These are phyloP conservation scores for Psylliodes chrysocephalus DNA, from an alignment of 2,888 invertebrate species.

Conservation along the genomic window DNA sequence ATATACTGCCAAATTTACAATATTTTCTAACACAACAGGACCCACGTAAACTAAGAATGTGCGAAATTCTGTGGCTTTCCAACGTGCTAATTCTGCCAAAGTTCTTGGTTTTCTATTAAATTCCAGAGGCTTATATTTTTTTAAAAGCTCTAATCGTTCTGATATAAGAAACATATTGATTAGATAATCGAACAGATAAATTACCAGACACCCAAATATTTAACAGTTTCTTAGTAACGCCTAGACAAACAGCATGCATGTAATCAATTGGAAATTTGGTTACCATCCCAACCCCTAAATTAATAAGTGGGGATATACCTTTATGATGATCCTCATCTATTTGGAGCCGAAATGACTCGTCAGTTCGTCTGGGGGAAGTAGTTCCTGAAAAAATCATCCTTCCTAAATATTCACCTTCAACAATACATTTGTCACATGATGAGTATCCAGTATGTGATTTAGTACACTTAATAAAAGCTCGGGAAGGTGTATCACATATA, in stretches of 20 bases:
- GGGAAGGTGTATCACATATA: slow-evolving; percentile 45
- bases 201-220: slow-evolving; percentile 20
- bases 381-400: slow-evolving; percentile 22
- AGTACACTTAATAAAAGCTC: slow-evolving; percentile 42
- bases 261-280: slow-evolving; percentile 36
- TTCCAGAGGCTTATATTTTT: slow-evolving; percentile 16
- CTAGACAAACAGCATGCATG: slow-evolving; percentile 33
- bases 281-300: slow-evolving; percentile 29
- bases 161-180: slow-evolving; percentile 12
- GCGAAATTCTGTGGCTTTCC: slow-evolving; percentile 27
- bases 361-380: slow-evolving; percentile 24
- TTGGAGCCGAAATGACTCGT: slow-evolving; percentile 30
- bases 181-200: slow-evolving; percentile 14
- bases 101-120: slow-evolving; percentile 31
- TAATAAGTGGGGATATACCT: slow-evolving; percentile 28
- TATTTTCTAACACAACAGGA: slow-evolving; percentile 12
- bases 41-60: slow-evolving; percentile 25
- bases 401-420: slow-evolving; percentile 26
- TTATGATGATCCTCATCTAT: slow-evolving; percentile 36
- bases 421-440: slow-evolving; percentile 44
- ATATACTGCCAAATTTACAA: slow-evolving; percentile 14
- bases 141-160: slow-evolving; percentile 14
- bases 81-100: slow-evolving; percentile 26
- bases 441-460: slow-evolving; percentile 40
- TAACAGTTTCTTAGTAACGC: slow-evolving; percentile 34